Base-by-base conservation (phyloP, 2,888 invertebrate species). In the Operophtera brumata region DNA sequence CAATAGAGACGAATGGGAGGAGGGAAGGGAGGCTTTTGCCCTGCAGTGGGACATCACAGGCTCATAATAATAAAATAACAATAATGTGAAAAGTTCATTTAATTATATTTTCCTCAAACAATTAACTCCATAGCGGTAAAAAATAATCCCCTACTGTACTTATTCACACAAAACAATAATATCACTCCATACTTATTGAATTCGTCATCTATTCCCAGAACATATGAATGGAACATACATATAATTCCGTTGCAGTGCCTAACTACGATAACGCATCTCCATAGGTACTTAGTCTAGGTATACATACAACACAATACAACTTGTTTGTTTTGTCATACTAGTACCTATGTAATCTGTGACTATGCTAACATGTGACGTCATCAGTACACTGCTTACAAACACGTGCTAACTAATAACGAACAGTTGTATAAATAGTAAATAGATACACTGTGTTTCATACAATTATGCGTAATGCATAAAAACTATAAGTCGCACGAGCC, bases 221-320 rank as follows among this genome's bases (percentile, higher is more conserved):
- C 26, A 12, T 34, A 36, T 59, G 45, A 57, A 59, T 57, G 57
- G 45, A 45, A n/a, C n/a, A n/a, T n/a, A n/a, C n/a, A n/a, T n/a
- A n/a, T n/a, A n/a, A 57, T 59, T 49, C 52, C 51, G 36, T 36
- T 37, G 37, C 28, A 35, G 14, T 39, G 28, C 43, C 14, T 35
- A 36, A 1, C 26, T 25, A 20, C 30, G 12, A 11, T 43, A 42
- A 30, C 7, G 8, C 11, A 36, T n/a, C 34, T n/a, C n/a, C 11
- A n/a, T n/a, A 36, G 2, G 6, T 49, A 10, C 20, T 13, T 40
- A 37, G 8, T 20, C 2, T 20, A 20, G 20, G 20, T 5, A 6
- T 28, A 9, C 26, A 20, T 26, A 35, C 34, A 4, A 44, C 25
- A 41, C 6, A 11, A 34, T 34, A n/a, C 11, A 34, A n/a, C 20